Evolutionary conservation across 2,888 invertebrate genomes (phyloP), one percentile per base, ranked within the genome.

Genomic region (Lumbricus terrestris): DNA sequence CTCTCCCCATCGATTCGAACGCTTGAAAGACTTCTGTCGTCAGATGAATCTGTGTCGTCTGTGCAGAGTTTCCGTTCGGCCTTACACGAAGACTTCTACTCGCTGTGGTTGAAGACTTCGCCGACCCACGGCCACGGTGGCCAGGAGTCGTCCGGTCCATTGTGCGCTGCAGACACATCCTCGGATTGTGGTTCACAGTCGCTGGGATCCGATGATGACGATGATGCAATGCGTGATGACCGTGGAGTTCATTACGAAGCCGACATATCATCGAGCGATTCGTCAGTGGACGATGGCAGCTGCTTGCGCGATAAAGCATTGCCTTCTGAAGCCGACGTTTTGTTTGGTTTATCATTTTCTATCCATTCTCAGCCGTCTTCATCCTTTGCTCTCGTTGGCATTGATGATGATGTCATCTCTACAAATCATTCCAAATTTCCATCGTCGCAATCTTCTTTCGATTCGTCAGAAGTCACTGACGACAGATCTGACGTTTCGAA

Each of bases 171-270:
- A 69, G 69, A 69, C 6, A 69, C 69, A 18, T 85, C 85, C 18
- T 85, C 85, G 15, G 85, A 85, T 23, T 85, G 13, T 34, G 85
- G 85, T 35, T 85, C 85, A 35, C 85, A 34, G 85, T 85, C 35
- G 33, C 35, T 33, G 34, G 85, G n/a, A 6, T 85, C 35, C 82
- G 89, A 89, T 89, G 89, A 54, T 69, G 69, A 89, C 18, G 35
- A 35, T 35, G 37, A 89, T 83, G 82, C 33, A 69, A 13, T 69
- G n/a, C 34, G 69, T 83, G 34, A 89, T 6, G 37, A 89, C 15
- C n/a, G n/a, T n/a, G n/a, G n/a, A n/a, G 82, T 11, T 38, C 35
- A 47, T 40, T 34, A 47, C 37, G 88, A 88, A 35, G 88, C 42
- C 35, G 88, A 37, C 37, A 85, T 37, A 88, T 88, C 34, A 18